Conservation (phyloP, 2,888 invertebrate genomes). For the Ichneumoninae sp. region DNA sequence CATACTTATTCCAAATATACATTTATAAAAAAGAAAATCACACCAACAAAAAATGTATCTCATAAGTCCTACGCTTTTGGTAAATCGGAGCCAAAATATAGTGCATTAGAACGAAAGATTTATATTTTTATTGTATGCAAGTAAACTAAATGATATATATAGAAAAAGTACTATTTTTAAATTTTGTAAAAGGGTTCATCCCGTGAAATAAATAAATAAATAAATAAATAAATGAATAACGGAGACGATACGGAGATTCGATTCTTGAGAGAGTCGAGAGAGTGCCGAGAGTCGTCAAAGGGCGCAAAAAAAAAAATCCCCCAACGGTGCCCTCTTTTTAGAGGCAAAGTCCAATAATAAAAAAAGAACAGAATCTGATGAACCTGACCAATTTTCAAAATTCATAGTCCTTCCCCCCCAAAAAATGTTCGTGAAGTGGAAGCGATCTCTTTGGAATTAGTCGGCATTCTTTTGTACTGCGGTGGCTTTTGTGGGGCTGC, state of each 20-base stretch:
- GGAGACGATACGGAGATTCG: background rate
- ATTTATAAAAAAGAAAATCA: background rate
- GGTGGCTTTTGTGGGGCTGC: background rate
- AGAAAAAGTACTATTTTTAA: no score
- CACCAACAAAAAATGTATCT: background rate
- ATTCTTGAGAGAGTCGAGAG: no score
- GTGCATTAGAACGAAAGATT: no score
- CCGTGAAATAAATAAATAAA: no score
- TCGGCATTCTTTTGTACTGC: slow-evolving; percentile 56
- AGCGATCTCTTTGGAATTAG: slow-evolving; percentile 60
- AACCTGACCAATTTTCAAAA: background rate
- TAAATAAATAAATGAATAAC: no score
- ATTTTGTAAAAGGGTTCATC: no score
- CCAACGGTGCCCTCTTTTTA: background rate
- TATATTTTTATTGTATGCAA: no score
- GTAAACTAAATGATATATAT: no score
- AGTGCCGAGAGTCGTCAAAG: background rate
- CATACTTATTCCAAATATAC: no score
- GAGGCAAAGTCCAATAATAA: background rate
- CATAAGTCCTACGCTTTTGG: background rate
- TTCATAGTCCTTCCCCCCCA: background rate
- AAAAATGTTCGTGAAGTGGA: slow-evolving; percentile 2
- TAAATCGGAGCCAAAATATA: no score
- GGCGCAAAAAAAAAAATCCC: background rate
- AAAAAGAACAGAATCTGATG: background rate